These are phyloP conservation scores for Phaethornis superciliosus DNA, from an alignment of 2,113 vertebrate species.

Conservation along the genomic window DNA sequence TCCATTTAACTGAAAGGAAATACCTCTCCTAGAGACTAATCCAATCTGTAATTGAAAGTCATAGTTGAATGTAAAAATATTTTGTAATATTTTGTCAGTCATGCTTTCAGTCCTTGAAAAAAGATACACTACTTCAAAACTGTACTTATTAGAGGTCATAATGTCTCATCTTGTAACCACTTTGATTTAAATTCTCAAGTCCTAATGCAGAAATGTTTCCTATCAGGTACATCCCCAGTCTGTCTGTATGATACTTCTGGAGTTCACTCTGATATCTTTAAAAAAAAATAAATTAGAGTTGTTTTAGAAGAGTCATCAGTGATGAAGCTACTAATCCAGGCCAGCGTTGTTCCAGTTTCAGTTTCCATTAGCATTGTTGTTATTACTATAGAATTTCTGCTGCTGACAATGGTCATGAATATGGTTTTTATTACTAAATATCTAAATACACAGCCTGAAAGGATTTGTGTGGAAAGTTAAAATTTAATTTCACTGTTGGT, in stretches of 20 bases:
- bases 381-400: neutral
- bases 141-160: neutral
- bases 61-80: conserved; percentile 40
- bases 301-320: neutral
- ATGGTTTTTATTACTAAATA: conserved; percentile 55
- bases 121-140: neutral
- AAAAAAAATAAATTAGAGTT: neutral
- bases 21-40: conserved; percentile 30
- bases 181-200: neutral
- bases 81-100: conserved; percentile 12
- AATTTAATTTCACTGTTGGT: conserved; percentile 48
- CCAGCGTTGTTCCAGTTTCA: conserved; percentile 9
- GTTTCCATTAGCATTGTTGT: conserved; percentile 8
- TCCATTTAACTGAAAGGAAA: conserved; percentile 13
- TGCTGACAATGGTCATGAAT: conserved; percentile 27
- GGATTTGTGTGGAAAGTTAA: conserved; percentile 47
- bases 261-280: neutral
- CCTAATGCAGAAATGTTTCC: neutral
- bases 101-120: conserved; percentile 20
- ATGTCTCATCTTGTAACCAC: neutral
- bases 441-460: conserved; percentile 51
- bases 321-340: neutral
- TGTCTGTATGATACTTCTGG: neutral
- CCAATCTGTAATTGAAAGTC: conserved; percentile 30
- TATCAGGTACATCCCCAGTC: neutral